Evolutionary conservation across 2,113 vertebrate species (phyloP), one percentile per base, ranked within the genome.

Genomic region (Erpornis zantholeuca): DNA sequence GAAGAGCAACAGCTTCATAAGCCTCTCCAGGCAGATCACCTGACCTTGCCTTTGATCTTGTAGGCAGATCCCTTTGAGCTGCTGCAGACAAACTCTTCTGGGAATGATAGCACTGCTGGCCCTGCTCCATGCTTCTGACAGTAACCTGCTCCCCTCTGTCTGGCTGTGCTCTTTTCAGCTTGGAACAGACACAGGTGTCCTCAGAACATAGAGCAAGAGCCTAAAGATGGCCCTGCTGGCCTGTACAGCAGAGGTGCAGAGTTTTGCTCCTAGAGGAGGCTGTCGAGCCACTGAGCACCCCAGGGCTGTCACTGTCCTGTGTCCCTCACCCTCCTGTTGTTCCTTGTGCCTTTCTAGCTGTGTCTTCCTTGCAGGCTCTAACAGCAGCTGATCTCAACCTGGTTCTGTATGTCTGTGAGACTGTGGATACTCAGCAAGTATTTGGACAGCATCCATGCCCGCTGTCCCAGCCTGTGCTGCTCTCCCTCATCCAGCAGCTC

Each of bases 401-500:
- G 97, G 99, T 99, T 59, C 97, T 99, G 33, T 99, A 99, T 1
- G 99, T 99, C 59, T 99, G 99, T 50, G 99, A 99, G 98, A 99
- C 99, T 42, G 98, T 99, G 76, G 99, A 99, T 94, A 98, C 99
- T 27, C 98, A 99, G 97, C 99, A 99, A 96, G 99, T 99, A 42
- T 99, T 99, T 52, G 98, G 99, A 15, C 99, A 99, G 96, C 98
- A 98, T 36, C 98, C 99, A 0, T 99, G 99, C 77, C 99, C 99
- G 0, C 98, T 99, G 49, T 99, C 98, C 95, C 99, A 99, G 97
- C 99, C 99, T 1, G 99, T 99, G 87, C 98, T 99, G 94, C 98
- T 99, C 85, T 99, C 99, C 3, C 99, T 99, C 95, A 99, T 99
- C 94, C 99, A 99, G 97, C 99, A 99, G 97, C 98, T 99, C 28